Conservation (phyloP, 2,113 vertebrate species). For the Neoarius graeffei region DNA sequence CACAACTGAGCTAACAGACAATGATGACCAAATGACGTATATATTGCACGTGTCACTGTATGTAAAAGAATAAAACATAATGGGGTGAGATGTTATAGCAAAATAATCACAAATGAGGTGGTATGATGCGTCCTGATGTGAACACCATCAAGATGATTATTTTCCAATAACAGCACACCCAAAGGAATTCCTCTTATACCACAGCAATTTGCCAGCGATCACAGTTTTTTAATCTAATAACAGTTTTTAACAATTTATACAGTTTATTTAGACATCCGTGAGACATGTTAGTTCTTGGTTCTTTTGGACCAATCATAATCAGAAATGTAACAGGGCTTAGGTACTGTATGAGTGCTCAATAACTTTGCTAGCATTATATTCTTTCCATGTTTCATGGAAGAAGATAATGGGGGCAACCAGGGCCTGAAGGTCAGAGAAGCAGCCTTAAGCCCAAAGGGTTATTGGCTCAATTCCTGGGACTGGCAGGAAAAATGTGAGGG, state of each 20-base stretch:
- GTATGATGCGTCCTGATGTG: not conserved
- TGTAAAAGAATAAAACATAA: not conserved
- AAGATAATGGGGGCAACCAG: too few relatives aligned
- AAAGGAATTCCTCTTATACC: not conserved
- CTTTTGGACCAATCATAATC: not conserved
- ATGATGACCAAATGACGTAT: not conserved
- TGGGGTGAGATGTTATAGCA: not conserved
- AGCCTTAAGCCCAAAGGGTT: too few relatives aligned
- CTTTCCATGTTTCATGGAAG: not conserved
- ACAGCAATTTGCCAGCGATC: not conserved
- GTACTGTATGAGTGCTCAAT: not conserved
- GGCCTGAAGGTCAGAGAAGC: too few relatives aligned
- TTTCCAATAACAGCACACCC: not conserved
- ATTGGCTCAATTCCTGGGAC: too few relatives aligned
- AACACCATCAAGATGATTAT: not conserved
- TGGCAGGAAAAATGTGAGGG: too few relatives aligned
- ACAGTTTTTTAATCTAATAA: not conserved
- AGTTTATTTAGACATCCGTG: not conserved
- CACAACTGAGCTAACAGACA: not conserved
- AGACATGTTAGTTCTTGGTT: not conserved
- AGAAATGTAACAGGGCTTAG: not conserved
- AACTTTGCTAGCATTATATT: not conserved
- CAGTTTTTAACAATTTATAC: not conserved
- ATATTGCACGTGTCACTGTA: not conserved
- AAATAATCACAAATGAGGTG: not conserved